Percentiles rank a stretch among this genome's conserved stretches.
phyloP scores from a whole-genome alignment of 2,113 vertebrate genomes.

The Apteryx owenii region DNA sequence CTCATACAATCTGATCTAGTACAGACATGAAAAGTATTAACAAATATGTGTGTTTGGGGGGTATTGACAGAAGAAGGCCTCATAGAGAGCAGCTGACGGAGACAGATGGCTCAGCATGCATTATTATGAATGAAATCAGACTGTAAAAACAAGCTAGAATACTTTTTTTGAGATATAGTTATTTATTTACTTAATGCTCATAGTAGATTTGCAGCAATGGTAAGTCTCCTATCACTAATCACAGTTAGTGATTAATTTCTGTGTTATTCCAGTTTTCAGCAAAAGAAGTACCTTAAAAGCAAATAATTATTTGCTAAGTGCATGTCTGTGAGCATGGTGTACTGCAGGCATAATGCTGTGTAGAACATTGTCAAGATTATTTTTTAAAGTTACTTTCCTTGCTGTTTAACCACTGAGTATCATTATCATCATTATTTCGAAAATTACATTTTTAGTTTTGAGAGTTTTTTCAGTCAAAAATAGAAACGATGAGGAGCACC shows the following conservation, averaged over 20 bases:
- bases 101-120: background rate
- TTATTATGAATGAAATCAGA: background rate
- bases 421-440: background rate
- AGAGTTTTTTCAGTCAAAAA: no score
- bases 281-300: background rate
- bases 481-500: fast-evolving
- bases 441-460: no score
- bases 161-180: background rate
- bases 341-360: background rate
- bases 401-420: background rate
- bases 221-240: background rate
- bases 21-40: background rate
- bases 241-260: background rate
- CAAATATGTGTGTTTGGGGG: background rate
- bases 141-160: background rate
- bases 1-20: background rate
- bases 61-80: background rate
- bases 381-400: background rate
- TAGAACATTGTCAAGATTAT: background rate
- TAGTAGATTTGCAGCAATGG: background rate
- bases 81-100: background rate
- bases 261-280: background rate
- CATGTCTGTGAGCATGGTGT: fast-evolving
- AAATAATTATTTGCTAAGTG: background rate
- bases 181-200: background rate